These are phyloP conservation scores for Eupithecia centaureata DNA, from an alignment of 2,888 invertebrate genomes.

Conservation along the genomic window DNA sequence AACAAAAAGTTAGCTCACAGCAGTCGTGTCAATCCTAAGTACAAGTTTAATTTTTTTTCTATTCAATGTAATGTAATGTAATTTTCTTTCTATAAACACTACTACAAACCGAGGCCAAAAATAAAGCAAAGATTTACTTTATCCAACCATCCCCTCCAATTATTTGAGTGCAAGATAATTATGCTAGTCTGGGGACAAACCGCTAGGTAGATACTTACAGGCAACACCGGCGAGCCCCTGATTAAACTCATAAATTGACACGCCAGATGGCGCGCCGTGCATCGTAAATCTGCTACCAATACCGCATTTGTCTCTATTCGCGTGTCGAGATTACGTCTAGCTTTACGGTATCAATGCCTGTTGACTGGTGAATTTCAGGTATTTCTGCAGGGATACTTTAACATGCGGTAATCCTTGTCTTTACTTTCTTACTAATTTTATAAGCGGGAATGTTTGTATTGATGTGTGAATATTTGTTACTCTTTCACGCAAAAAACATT, in stretches of 20 bases:
- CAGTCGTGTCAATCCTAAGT: too few relatives aligned
- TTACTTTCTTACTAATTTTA: too few relatives aligned
- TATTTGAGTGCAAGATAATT: conserved; percentile 23
- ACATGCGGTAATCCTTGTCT: too few relatives aligned
- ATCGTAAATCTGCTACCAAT: conserved; percentile 79
- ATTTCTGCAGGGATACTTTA: neutral
- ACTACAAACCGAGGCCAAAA: neutral
- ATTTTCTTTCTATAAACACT: too few relatives aligned
- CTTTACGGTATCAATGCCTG: conserved; percentile 54
- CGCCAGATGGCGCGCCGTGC: conserved; percentile 76
- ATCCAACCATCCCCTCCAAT: neutral
- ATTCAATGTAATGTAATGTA: too few relatives aligned
- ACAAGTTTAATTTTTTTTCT: too few relatives aligned
- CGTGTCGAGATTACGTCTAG: conserved; percentile 59
- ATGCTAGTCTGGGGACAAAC: conserved; percentile 21
- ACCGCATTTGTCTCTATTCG: conserved; percentile 80
- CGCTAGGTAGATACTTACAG: conserved; percentile 18
- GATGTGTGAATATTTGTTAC: too few relatives aligned
- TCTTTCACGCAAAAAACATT: too few relatives aligned
- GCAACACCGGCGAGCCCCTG: conserved; percentile 51
- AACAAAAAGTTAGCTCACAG: too few relatives aligned
- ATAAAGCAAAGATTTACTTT: neutral
- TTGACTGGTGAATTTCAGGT: conserved; percentile 10
- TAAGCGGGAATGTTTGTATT: too few relatives aligned
- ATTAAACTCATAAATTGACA: conserved; percentile 81